Base-by-base conservation (phyloP, 2,113 vertebrate species). In the Miniopterus natalensis region DNA sequence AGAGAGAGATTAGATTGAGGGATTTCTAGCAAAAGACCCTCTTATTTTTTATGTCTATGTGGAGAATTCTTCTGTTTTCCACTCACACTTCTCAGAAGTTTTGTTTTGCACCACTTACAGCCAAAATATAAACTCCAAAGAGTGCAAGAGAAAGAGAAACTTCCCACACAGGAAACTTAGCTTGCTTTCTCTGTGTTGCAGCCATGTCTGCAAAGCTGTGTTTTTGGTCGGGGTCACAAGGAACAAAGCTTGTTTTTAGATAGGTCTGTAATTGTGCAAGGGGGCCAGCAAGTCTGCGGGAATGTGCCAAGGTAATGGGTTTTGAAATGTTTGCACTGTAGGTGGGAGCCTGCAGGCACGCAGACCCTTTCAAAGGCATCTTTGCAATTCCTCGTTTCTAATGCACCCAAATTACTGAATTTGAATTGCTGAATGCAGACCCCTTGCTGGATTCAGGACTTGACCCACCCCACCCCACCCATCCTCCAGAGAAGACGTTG, bases 11-110 rank as follows among this genome's bases (percentile, higher is more conserved):
- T 36, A 21, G 10, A 40, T 0, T 47, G 27, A 84, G 59, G 6
- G 29, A 53, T 45, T 29, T 88, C 93, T 84, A 94, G 86, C 81
- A 93, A 87, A 94, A 88, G 31, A 1, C 0, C 20, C 51, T 94
- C 89, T 88, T 92, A 80, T 87, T 77, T 97, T 94, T 85, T 85
- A 95, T 84, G 78, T 96, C 79, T 8, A 10, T 78, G 11, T 6
- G 2, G 0, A 93, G 51, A 94, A 90, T 5, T 3, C 23, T 55
- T 71, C 63, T 47, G 31, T 27, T 92, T 84, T 29, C 27, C 59
- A 49, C 31, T 73, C n/a, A 14, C 25, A 15, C 3, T 55, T 49
- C 49, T 59, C 77, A 21, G 18, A 49, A 84, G 42, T 66, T 90
- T 92, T 2, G 3, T 90, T 93, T 77, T n/a, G 13, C 12, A 21